Percentiles rank a stretch among this genome's conserved stretches.
phyloP scores from a whole-genome alignment of 2,888 invertebrate species.

The Cataglyphis altisquamis region DNA sequence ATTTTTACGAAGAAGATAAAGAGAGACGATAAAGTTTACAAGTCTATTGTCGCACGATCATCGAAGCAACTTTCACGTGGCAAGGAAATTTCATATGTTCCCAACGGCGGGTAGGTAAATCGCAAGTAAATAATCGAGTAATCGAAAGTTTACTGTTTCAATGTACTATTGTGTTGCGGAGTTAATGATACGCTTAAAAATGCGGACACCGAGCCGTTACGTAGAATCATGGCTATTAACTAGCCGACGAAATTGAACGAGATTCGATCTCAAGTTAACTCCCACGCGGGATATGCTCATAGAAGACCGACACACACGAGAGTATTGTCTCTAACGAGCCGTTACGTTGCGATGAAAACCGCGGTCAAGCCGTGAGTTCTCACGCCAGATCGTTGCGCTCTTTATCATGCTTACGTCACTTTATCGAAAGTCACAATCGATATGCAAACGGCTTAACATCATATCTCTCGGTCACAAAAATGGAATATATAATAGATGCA shows the following conservation, averaged over 20 bases:
- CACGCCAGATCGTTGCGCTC: slow-evolving; percentile 61
- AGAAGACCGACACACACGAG: slow-evolving; percentile 65
- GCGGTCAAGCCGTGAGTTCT: slow-evolving; percentile 61
- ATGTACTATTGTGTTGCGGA: slow-evolving; percentile 69
- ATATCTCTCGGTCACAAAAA: slow-evolving; percentile 13
- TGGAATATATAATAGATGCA: background rate
- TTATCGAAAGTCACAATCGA: slow-evolving; percentile 49
- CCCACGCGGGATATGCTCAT: slow-evolving; percentile 68
- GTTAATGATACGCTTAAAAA: slow-evolving; percentile 65
- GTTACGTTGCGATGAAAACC: slow-evolving; percentile 53
- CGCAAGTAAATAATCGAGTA: slow-evolving; percentile 64
- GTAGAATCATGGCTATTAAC: slow-evolving; percentile 74
- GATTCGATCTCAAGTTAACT: slow-evolving; percentile 72
- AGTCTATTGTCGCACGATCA: slow-evolving; percentile 19
- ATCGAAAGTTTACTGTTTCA: slow-evolving; percentile 70
- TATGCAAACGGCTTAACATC: slow-evolving; percentile 40
- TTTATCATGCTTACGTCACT: slow-evolving; percentile 43
- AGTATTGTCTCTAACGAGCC: slow-evolving; percentile 64
- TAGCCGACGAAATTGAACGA: slow-evolving; percentile 74
- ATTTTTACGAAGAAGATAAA: background rate
- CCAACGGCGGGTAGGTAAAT: slow-evolving; percentile 40
- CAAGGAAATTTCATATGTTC: slow-evolving; percentile 41
- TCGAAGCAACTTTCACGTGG: slow-evolving; percentile 36
- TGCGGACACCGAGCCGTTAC: slow-evolving; percentile 69
- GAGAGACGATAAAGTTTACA: slow-evolving; percentile 1